Percentiles rank a stretch among this genome's conserved stretches.
Conservation (phyloP, 2,888 invertebrate species). For the Nomada hirtipes region DNA sequence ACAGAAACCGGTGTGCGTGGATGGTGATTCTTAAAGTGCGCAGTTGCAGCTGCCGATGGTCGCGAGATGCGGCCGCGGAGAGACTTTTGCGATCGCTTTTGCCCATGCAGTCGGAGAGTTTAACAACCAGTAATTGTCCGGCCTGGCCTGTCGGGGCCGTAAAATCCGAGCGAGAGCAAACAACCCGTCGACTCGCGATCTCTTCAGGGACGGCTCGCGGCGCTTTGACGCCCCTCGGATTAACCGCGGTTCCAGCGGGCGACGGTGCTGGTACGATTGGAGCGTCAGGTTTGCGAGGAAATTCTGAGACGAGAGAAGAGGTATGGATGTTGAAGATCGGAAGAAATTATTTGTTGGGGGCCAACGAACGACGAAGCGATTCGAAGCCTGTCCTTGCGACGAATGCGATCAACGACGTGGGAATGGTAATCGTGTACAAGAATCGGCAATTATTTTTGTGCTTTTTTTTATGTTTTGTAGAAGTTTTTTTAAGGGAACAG, state of each 20-base stretch:
- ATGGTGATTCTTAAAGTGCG: conserved; percentile 56
- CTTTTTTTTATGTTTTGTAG: too few species aligned
- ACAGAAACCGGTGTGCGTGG: conserved; percentile 55
- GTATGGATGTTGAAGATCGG: too few species aligned
- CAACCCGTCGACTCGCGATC: conserved; percentile 69
- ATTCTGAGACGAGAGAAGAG: neutral
- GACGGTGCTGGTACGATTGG: neutral
- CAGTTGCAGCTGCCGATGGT: conserved; percentile 67
- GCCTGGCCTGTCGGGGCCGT: conserved; percentile 78
- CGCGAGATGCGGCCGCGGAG: conserved; percentile 55
- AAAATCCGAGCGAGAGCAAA: conserved; percentile 80
- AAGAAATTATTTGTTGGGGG: too few species aligned
- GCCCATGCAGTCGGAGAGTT: conserved; percentile 72
- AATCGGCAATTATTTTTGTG: too few species aligned
- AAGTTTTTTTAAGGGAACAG: too few species aligned
- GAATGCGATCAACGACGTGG: too few species aligned
- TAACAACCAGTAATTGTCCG: conserved; percentile 82
- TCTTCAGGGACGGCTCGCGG: conserved; percentile 64
- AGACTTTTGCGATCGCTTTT: conserved; percentile 69
- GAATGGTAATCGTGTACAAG: too few species aligned
- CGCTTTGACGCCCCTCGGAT: conserved; percentile 62
- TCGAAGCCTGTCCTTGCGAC: neutral
- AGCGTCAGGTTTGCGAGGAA: neutral
- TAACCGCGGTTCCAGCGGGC: neutral
- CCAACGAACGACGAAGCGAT: too few species aligned